Evolutionary conservation across 2,113 vertebrate species (phyloP), one percentile per base, ranked within the genome.

Genomic region (Stomatorhinus ivindoensis): DNA sequence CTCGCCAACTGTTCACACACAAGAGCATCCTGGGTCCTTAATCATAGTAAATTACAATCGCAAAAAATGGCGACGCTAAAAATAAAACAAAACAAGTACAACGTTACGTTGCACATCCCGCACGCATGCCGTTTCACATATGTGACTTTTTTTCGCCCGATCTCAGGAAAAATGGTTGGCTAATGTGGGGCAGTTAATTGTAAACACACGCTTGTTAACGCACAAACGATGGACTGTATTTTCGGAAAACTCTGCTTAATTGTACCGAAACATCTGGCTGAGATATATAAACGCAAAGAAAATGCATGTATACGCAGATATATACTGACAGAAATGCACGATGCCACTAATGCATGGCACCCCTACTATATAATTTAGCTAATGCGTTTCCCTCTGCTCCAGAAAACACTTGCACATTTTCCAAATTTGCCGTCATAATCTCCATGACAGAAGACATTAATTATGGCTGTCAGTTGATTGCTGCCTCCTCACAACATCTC

Each of bases 401-500:
- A 97, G 97, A 97, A 97, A 96, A 96, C 91, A 95, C 95, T 93
- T 92, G 93, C 93, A 93, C 94, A 95, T 95, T 96, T 95, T 94
- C 93, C 93, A 97, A 97, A 97, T 96, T 93, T 96, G 95, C 96
- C 97, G 93, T 95, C 96, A 96, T 97, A 98, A 97, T 98, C 96
- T 97, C 95, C 96, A 95, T 97, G 97, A 97, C 97, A 98, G 97
- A 98, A 95, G 96, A 96, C 96, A 97, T 98, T 98, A 97, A 98
- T 99, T 98, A 98, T 95, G 96, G 95, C 96, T 96, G 94, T 97
- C 95, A 97, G 96, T 96, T 96, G 97, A 97, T 97, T 96, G 93
- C 97, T 98, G 97, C 96, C 98, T 97, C 96, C 96, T 97, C 96
- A 96, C 96, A 98, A 98, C 96, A 97, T 97, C 97, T 97, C 96